These are phyloP conservation scores for Mactromeris polynyma DNA, from an alignment of 2,888 invertebrate species.

Conservation along the genomic window DNA sequence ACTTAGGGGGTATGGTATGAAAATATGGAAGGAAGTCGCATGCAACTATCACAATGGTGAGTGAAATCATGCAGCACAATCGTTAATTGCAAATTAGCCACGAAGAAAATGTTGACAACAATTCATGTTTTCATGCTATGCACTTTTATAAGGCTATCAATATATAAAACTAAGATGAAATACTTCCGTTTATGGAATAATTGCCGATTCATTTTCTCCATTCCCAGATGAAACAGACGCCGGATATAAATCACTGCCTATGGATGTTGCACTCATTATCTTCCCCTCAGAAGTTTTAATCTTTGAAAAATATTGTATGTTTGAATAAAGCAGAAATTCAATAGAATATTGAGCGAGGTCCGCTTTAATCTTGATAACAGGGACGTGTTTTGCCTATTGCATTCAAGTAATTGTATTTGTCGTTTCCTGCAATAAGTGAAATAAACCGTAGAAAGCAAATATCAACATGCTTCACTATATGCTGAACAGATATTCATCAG, in stretches of 20 bases:
- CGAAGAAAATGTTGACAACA: no score
- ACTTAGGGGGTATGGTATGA: no score
- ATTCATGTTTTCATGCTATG: no score
- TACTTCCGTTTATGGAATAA: not conserved
- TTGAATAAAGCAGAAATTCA: constrained; percentile 16
- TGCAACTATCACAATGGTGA: no score
- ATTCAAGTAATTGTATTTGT: not conserved
- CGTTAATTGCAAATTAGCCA: no score
- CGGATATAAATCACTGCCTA: not conserved
- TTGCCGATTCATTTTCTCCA: not conserved
- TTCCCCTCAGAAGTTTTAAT: not conserved
- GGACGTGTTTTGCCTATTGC: not conserved
- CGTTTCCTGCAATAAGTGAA: not conserved
- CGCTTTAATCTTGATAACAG: not conserved
- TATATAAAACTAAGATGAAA: not conserved
- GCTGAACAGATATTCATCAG: not conserved
- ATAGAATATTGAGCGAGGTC: not conserved
- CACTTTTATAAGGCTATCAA: no score
- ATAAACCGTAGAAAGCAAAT: not conserved
- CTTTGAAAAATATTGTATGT: not conserved
- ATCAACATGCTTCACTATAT: not conserved
- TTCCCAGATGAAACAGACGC: not conserved
- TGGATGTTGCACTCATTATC: not conserved
- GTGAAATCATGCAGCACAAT: no score
- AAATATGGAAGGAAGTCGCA: no score